Evolutionary conservation across 2,888 invertebrate genomes (phyloP).

Genomic region (Aradus depressus): DNA sequence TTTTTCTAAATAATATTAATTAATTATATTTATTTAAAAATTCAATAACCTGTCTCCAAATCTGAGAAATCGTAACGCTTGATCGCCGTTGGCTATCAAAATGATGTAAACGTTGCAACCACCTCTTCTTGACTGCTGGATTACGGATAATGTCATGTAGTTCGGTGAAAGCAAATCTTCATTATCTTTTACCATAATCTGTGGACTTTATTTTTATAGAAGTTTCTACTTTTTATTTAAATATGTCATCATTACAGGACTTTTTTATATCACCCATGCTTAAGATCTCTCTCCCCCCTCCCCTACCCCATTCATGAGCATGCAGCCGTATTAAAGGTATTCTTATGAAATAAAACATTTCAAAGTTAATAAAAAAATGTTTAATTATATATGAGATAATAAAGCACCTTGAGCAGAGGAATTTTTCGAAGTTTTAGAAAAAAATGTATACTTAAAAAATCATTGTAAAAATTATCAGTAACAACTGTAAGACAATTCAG

Average conservation of each 20-base stretch:
- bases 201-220: too few species aligned
- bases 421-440: slow-evolving; percentile 13
- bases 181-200: slow-evolving; percentile 48
- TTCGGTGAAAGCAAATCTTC: slow-evolving; percentile 55
- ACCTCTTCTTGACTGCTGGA: slow-evolving; percentile 45
- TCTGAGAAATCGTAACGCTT: slow-evolving; percentile 52
- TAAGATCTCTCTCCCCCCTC: too few species aligned
- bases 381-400: too few species aligned
- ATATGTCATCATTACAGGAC: too few species aligned
- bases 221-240: too few species aligned
- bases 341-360: too few species aligned
- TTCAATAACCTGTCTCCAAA: slow-evolving; percentile 53
- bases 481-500: slow-evolving; percentile 20
- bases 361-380: too few species aligned
- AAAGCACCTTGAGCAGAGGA: slow-evolving; percentile 20
- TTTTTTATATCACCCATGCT: background rate
- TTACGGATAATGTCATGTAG: slow-evolving; percentile 45
- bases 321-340: too few species aligned
- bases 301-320: too few species aligned
- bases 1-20: background rate
- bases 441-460: slow-evolving; percentile 7
- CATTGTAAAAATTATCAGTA: slow-evolving; percentile 20
- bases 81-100: slow-evolving; percentile 57
- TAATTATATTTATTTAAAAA: background rate
- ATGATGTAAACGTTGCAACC: slow-evolving; percentile 62